These are phyloP conservation scores for Venustaconcha ellipsiformis DNA, from an alignment of 1,140 invertebrate species.

Conservation along the genomic window DNA sequence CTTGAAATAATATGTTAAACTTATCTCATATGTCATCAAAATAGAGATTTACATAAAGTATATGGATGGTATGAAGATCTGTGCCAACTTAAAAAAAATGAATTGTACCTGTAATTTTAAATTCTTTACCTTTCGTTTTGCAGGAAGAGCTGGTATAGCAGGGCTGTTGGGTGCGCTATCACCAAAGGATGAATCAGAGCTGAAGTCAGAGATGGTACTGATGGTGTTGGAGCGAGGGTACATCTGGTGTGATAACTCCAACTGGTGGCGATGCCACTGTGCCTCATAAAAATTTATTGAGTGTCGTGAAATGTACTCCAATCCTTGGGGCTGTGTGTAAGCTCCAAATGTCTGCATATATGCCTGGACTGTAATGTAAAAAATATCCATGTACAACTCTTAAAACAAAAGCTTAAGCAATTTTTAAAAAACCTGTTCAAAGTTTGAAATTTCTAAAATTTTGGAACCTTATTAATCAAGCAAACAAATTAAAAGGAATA, in stretches of 20 bases:
- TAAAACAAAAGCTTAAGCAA: not conserved
- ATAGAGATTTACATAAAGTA: too few relatives aligned
- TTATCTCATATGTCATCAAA: too few relatives aligned
- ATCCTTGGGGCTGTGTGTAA: constrained; percentile 82
- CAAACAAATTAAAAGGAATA: not conserved
- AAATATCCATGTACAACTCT: too few relatives aligned
- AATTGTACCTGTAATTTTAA: too few relatives aligned
- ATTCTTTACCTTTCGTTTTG: constrained; percentile 50
- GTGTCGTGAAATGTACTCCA: constrained; percentile 82
- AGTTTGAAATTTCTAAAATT: not conserved
- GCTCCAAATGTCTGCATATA: constrained; percentile 96
- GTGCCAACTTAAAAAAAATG: too few relatives aligned
- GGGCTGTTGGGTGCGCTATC: constrained; percentile 41
- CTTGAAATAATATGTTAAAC: too few relatives aligned
- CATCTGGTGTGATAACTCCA: constrained; percentile 70
- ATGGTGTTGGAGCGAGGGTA: constrained; percentile 65
- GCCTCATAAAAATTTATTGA: constrained; percentile 79
- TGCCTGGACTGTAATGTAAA: constrained; percentile 82
- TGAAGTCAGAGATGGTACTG: constrained; percentile 63
- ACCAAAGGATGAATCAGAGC: constrained; percentile 53
- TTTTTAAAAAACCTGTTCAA: not conserved
- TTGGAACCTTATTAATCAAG: not conserved
- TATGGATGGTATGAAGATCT: too few relatives aligned
- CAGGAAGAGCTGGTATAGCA: constrained; percentile 47
- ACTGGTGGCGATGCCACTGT: constrained; percentile 77